A percentile compares a stretch with the other conserved stretches of the same genome.
Conservation (phyloP, 1,140 invertebrate species). For the Mamestra configurata region DNA sequence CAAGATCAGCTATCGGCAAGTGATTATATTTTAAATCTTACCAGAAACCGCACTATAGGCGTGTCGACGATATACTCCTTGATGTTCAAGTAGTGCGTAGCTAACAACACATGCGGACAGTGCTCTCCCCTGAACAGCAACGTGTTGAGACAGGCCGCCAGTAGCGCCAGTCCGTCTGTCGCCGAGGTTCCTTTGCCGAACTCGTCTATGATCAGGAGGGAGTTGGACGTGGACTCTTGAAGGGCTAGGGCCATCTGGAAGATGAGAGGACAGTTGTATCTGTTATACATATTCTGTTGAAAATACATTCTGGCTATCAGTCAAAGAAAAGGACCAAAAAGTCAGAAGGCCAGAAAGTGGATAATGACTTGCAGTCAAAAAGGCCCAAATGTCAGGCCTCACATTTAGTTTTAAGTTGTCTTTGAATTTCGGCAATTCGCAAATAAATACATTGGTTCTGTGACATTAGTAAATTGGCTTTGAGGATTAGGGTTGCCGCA, state of each 20-base stretch:
- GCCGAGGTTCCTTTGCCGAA: constrained; percentile 96
- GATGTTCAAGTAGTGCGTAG: constrained; percentile 93
- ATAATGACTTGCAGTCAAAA: too few relatives aligned
- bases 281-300: too few relatives aligned
- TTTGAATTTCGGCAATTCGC: too few relatives aligned
- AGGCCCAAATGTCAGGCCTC: too few relatives aligned
- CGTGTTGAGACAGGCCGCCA: constrained; percentile 90
- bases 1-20: background rate
- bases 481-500: too few relatives aligned
- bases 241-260: constrained; percentile 92
- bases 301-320: too few relatives aligned
- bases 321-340: too few relatives aligned
- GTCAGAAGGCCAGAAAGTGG: too few relatives aligned
- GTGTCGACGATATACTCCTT: constrained; percentile 87
- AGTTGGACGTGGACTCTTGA: constrained; percentile 89
- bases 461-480: too few relatives aligned
- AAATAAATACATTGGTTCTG: too few relatives aligned
- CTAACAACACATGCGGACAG: constrained; percentile 93
- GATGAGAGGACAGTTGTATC: too few relatives aligned
- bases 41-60: constrained; percentile 86
- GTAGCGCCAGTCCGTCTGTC: constrained; percentile 92
- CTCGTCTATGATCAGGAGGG: constrained; percentile 96
- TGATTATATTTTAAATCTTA: constrained; percentile 64
- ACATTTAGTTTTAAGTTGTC: too few relatives aligned
- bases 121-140: constrained; percentile 88